phyloP scores from a whole-genome alignment of 2,797 vertebrate genomes.

The Paguma larvata region DNA sequence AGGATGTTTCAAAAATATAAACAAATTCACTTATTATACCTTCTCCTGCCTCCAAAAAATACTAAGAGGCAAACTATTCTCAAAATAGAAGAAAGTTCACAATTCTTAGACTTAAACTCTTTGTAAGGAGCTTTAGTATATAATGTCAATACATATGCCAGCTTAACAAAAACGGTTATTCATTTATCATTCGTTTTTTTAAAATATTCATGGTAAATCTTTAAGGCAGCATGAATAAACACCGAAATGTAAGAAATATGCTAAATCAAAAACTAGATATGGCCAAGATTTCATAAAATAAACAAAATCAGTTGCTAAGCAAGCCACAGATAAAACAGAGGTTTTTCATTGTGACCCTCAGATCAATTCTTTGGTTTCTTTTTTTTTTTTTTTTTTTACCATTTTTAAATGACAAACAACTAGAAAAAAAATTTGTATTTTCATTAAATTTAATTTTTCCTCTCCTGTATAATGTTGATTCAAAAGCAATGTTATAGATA shows the following conservation, averaged over 20 bases:
- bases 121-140: neutral
- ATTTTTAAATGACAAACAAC: slow-evolving; percentile 47
- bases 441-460: slow-evolving; percentile 32
- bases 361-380: neutral
- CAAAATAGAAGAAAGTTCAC: neutral
- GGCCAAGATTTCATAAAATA: slow-evolving; percentile 63
- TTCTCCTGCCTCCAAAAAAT: neutral
- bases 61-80: neutral
- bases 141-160: neutral
- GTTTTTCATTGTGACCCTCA: slow-evolving; percentile 11
- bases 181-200: neutral
- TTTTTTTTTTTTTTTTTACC: slow-evolving; percentile 8
- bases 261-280: slow-evolving; percentile 63
- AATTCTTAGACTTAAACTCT: neutral
- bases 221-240: slow-evolving; percentile 37
- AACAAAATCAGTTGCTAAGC: slow-evolving; percentile 73
- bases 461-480: neutral
- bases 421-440: slow-evolving; percentile 20
- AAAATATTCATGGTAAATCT: neutral
- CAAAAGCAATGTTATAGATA: slow-evolving; percentile 37
- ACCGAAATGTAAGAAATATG: slow-evolving; percentile 48
- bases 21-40: neutral
- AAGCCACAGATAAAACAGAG: slow-evolving; percentile 72
- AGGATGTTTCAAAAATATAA: slow-evolving; percentile 29
- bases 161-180: neutral